These are phyloP conservation scores for Luperina testacea DNA, from an alignment of 2,888 invertebrate genomes.

Conservation along the genomic window DNA sequence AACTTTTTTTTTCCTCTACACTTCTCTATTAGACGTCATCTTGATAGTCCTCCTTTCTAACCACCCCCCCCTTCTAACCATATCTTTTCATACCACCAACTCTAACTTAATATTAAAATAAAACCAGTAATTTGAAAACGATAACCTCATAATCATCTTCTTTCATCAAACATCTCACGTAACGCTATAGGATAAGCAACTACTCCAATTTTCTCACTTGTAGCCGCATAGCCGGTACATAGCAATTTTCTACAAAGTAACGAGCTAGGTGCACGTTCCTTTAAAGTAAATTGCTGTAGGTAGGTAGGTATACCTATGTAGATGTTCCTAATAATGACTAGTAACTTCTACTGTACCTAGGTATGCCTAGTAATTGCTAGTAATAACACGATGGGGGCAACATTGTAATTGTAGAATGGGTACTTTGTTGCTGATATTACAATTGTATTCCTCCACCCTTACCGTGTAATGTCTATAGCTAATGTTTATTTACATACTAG, in stretches of 20 bases:
- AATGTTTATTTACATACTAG: neutral
- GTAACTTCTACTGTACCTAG: neutral
- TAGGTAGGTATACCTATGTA: neutral
- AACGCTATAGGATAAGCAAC: neutral
- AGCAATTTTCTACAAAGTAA: conserved; percentile 40
- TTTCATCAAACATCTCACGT: conserved; percentile 1
- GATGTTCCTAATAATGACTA: conserved; percentile 4
- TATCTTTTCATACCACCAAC: neutral
- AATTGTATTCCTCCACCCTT: neutral
- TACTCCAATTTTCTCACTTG: conserved; percentile 12
- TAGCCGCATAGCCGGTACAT: neutral
- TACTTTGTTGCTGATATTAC: neutral
- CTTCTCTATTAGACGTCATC: neutral
- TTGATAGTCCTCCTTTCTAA: neutral
- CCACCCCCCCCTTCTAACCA: too few relatives aligned
- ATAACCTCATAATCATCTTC: neutral
- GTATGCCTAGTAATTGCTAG: neutral
- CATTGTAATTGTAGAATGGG: neutral
- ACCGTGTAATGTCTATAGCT: neutral
- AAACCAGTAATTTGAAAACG: neutral
- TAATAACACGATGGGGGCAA: conserved; percentile 4
- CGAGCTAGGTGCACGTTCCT: conserved; percentile 13
- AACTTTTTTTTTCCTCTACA: too few relatives aligned
- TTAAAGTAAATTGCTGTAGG: conserved; percentile 29
- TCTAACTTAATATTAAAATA: neutral